Base-by-base conservation (phyloP, 2,888 invertebrate genomes). In the Crossocerus cetratus region DNA sequence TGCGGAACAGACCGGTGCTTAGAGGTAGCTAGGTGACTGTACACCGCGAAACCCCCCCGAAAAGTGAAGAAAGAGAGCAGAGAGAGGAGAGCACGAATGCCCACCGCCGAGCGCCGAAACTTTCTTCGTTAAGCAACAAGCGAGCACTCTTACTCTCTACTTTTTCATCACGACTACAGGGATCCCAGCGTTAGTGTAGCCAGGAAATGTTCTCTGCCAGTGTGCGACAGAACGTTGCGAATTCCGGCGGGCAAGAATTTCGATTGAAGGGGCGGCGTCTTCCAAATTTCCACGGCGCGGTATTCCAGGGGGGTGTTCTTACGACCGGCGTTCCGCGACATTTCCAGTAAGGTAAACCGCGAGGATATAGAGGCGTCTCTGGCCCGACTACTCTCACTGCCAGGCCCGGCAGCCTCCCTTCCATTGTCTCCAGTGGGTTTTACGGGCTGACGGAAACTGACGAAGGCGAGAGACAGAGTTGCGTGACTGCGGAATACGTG, bases 371-470 rank as follows among this genome's bases (percentile, higher is more conserved):
- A 20, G 42, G 13, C 2, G 53, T 11, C 23, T 32, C 32, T 32
- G 32, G 32, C 32, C 11, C 11, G 8, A 8, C 32, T 32, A 32
- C 23, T 66, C 60, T 69, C 74, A 74, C 71, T 32, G 5, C 54
- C 77, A 54, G 70, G 20, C 21, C 60, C 21, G 43, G 71, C 44
- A 32, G 11, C 32, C 54, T 57, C 68, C 66, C 72, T 79, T 57
- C 71, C 76, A 81, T 82, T 81, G 82, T 83, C 82, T 83, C 72
- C 68, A 57, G 63, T 60, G 55, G 73, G 72, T 82, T 82, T 82
- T 82, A 82, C 81, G 81, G 82, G 79, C 72, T 75, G 82, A 78
- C 74, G 77, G 77, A 72, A 76, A 72, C 72, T 62, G 78, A 72
- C 69, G 57, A 22, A 55, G 23, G 43, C 18, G 63, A 65, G 65